Base-by-base conservation (phyloP, 2,888 invertebrate species). In the Drosophila mimetica region DNA sequence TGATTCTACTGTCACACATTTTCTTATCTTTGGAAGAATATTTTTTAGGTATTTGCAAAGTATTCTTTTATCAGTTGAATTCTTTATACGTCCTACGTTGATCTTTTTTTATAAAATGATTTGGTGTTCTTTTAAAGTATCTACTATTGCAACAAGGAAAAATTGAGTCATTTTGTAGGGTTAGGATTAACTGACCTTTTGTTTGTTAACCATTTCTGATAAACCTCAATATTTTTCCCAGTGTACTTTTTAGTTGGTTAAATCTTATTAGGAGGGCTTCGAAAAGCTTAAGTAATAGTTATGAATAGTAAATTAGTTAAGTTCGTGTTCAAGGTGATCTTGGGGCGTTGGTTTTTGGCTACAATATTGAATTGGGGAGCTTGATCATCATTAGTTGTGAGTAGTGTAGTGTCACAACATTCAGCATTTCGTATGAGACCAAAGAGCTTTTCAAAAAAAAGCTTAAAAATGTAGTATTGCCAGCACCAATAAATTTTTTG, bases 241-340 rank as follows among this genome's bases (percentile, higher is more conserved):
- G 5, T 41, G 39, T 20, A 3, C 9, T 37, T 16, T 18, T 39
- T 30, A n/a, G n/a, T n/a, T n/a, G 22, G 36, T 37, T n/a, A 34
- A 48, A 16, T 42, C 18, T 57, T 14, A 39, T 37, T 7, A 18
- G 25, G 13, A 32, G 48, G 42, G 52, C 36, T 52, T 22, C 18
- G 34, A 51, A 28, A 28, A 36, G 66, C 50, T 50, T 22, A 42
- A 44, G 30, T 34, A 36, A 71, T 34, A 6, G 47, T 39, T 42
- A 9, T 20, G 14, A 55, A 44, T 60, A n/a, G 36, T 50, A 48
- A 25, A 46, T 50, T 51, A 22, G 41, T 37, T 18, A 51, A 50
- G 71, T 44, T 71, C 28, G 39, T 28, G 13, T 44, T 70, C 30
- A 48, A 67, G 42, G 59, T 50, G 32, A 59, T 50, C 48, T 44